Evolutionary conservation across 2,888 invertebrate species (phyloP).

Genomic region (Lydus trimaculatus): DNA sequence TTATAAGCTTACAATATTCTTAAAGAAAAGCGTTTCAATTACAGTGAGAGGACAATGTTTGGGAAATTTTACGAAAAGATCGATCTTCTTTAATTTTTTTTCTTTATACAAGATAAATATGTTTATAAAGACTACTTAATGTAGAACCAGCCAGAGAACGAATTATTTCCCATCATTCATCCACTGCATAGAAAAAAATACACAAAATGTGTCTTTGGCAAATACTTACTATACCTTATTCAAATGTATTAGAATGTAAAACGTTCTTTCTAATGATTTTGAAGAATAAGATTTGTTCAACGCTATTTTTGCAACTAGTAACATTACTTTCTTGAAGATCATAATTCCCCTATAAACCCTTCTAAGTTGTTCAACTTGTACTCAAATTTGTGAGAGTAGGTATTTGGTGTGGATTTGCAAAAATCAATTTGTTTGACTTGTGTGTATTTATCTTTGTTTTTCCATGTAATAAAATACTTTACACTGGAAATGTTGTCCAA

Average conservation of each 20-base stretch:
- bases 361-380: neutral
- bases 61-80: neutral
- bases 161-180: neutral
- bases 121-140: constrained; percentile 2
- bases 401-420: neutral
- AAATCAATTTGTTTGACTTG: neutral
- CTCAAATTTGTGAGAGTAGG: neutral
- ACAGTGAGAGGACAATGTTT: neutral
- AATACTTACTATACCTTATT: no score
- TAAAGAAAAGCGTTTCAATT: neutral
- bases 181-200: neutral
- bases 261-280: neutral
- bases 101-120: neutral
- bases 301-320: neutral
- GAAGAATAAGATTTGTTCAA: no score
- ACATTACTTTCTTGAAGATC: neutral
- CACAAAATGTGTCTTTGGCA: neutral
- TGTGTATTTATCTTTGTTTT: neutral
- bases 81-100: neutral
- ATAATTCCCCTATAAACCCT: neutral
- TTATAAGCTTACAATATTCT: neutral
- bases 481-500: neutral
- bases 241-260: neutral
- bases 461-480: neutral
- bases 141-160: neutral